Base-by-base conservation (phyloP, 2,888 invertebrate genomes). In the Orchestes rusci region DNA sequence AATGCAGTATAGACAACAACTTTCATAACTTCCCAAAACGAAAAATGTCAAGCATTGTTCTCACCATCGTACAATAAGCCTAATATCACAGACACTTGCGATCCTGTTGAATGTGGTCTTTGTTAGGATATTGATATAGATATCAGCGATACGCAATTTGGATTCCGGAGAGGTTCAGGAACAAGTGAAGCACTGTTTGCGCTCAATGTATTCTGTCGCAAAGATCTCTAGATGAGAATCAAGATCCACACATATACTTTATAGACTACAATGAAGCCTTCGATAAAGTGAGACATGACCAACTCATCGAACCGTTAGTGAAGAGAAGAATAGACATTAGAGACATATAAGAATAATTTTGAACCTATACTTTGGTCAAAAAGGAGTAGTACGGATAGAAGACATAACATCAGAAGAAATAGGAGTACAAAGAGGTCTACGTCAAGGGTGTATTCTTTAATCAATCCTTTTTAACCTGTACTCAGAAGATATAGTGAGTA, bases 1-100 rank as follows among this genome's bases (percentile, higher is more conserved):
- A 36, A 36, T 15, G 16, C 36, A 4, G 15, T 36, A 36, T 36
- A 19, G n/a, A 36, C 3, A 33, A 15, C 3, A 36, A 18, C 36
- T 36, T 36, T 17, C 10, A 23, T 23, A 7, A 23, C 23, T 7
- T 23, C 10, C 5, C 23, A n/a, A n/a, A 5, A 23, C 5, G 10
- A 23, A 23, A 23, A n/a, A n/a, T n/a, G n/a, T n/a, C n/a, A n/a
- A n/a, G n/a, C n/a, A n/a, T n/a, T n/a, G n/a, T n/a, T n/a, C n/a
- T n/a, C n/a, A n/a, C n/a, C n/a, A n/a, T n/a, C n/a, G n/a, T n/a
- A n/a, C n/a, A n/a, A n/a, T n/a, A n/a, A n/a, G n/a, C n/a, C n/a
- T n/a, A n/a, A n/a, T n/a, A n/a, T n/a, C n/a, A n/a, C n/a, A n/a
- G n/a, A n/a, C n/a, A n/a, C n/a, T n/a, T n/a, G n/a, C n/a, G n/a